Conservation (phyloP, 2,113 vertebrate species). For the Tinamus guttatus region DNA sequence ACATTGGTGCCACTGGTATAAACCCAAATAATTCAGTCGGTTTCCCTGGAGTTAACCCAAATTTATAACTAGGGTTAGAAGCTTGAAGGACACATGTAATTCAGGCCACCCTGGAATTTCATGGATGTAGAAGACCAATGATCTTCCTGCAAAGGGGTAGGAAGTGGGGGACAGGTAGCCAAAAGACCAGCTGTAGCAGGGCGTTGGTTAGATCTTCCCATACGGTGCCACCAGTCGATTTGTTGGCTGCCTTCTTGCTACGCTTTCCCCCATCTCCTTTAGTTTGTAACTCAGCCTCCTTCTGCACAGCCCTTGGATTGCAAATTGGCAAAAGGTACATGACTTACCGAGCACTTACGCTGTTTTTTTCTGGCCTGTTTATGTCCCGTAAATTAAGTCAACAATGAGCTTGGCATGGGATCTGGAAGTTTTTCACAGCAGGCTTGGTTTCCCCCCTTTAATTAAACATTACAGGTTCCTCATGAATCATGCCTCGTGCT, state of each 20-base stretch:
- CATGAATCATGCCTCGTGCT: neutral
- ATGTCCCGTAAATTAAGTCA: conserved; percentile 18
- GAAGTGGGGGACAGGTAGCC: neutral
- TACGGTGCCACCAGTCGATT: neutral
- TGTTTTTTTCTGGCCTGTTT: neutral
- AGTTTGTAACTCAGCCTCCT: neutral
- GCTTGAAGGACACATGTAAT: neutral
- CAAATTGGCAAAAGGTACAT: neutral
- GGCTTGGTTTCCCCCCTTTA: conserved; percentile 33
- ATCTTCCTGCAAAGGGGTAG: neutral
- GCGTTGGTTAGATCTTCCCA: neutral
- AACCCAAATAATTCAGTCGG: neutral
- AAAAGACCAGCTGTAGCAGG: neutral
- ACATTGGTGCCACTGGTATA: neutral
- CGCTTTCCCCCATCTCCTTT: rapidly evolving
- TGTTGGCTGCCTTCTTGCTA: neutral
- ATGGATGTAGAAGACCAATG: neutral
- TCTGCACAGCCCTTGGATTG: neutral
- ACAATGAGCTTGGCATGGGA: conserved; percentile 19
- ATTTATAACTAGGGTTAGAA: neutral
- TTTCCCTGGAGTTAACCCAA: neutral
- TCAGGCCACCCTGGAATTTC: neutral
- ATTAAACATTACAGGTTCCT: conserved; percentile 38
- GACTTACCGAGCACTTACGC: rapidly evolving
- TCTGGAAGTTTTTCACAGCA: neutral